A percentile compares a stretch with the other conserved stretches of the same genome.
phyloP scores from a whole-genome alignment of 2,113 vertebrate species.

The Scophthalmus maximus region DNA sequence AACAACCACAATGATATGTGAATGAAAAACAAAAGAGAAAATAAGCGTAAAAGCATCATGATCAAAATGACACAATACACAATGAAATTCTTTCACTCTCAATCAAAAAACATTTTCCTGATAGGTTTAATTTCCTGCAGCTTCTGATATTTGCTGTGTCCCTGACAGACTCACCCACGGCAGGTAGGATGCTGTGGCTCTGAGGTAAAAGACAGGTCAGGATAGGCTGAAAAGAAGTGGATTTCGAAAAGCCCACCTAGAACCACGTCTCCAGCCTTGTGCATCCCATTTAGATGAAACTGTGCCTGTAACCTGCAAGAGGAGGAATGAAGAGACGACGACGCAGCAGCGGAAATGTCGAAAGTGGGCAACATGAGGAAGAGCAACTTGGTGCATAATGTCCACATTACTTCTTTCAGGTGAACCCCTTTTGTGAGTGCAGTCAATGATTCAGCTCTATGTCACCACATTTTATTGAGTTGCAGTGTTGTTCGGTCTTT shows the following conservation, averaged over 20 bases:
- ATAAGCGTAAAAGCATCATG: no score
- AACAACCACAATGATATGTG: not conserved
- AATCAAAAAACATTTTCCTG: no score
- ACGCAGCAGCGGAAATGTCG: not conserved
- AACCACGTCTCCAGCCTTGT: conserved; percentile 58
- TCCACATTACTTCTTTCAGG: conserved; percentile 24
- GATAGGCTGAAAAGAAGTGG: conserved; percentile 43
- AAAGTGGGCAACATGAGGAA: not conserved
- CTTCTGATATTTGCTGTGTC: not conserved
- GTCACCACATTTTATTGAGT: conserved; percentile 21
- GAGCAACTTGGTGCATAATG: not conserved
- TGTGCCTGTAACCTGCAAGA: conserved; percentile 39
- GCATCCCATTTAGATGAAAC: conserved; percentile 61
- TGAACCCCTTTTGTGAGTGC: not conserved
- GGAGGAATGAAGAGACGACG: conserved; percentile 2
- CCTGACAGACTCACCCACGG: conserved; percentile 42
- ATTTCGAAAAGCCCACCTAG: conserved; percentile 61
- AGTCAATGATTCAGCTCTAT: not conserved
- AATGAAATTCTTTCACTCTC: no score
- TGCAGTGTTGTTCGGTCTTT: not conserved
- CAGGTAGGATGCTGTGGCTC: conserved; percentile 50
- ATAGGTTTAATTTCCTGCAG: no score
- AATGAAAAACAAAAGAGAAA: no score
- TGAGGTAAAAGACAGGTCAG: conserved; percentile 52
- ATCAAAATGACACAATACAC: not conserved